Percentiles rank a stretch among this genome's conserved stretches.
These are phyloP conservation scores for Streptopelia turtur DNA, from an alignment of 2,797 vertebrate genomes.

Conservation along the genomic window DNA sequence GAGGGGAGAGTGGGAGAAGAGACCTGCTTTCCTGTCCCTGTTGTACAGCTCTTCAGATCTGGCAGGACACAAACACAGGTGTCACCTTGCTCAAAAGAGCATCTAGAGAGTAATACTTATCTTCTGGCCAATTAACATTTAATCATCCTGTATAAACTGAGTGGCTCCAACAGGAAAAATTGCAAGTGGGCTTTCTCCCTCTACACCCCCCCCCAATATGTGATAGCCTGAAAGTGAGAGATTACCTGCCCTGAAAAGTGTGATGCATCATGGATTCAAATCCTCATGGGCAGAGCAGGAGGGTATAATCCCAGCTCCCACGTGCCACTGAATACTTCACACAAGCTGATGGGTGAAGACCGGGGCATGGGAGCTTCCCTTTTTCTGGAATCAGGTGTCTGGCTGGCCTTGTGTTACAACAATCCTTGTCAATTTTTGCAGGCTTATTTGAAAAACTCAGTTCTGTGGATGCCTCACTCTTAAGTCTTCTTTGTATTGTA, in stretches of 20 bases:
- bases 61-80: not conserved
- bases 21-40: not conserved
- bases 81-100: not conserved
- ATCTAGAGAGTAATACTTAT: not conserved
- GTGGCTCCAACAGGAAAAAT: not conserved
- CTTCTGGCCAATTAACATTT: not conserved
- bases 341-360: not conserved
- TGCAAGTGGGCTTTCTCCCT: not conserved
- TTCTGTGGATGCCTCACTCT: not conserved
- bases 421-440: not conserved
- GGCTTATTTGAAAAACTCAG: not conserved
- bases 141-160: not conserved
- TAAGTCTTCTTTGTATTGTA: not conserved
- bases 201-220: not conserved
- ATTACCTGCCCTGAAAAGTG: not conserved
- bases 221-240: not conserved
- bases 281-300: not conserved
- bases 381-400: not conserved
- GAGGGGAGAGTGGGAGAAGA: not conserved
- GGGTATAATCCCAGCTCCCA: not conserved
- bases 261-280: not conserved
- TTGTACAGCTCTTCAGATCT: not conserved
- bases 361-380: not conserved
- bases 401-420: not conserved
- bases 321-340: not conserved